phyloP scores from a whole-genome alignment of 1,140 invertebrate species.

The Dinothrombium tinctorium region DNA sequence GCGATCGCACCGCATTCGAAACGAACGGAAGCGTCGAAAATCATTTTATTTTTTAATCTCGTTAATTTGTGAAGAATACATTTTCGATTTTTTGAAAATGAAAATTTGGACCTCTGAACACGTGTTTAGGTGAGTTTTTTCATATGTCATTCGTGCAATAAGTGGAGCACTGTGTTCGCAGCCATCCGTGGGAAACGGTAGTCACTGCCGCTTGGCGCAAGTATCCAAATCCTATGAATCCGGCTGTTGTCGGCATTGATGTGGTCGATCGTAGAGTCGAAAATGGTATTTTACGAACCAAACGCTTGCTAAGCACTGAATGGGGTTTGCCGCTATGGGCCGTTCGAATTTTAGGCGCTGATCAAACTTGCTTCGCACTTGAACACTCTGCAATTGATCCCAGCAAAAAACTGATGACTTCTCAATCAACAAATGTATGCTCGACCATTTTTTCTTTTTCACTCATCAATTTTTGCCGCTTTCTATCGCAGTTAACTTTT shows the following conservation, averaged over 20 bases:
- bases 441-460: slow-evolving; percentile 11
- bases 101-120: too few species aligned
- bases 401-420: slow-evolving; percentile 45
- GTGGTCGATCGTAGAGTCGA: slow-evolving; percentile 72
- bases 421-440: slow-evolving; percentile 75
- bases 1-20: too few species aligned
- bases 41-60: too few species aligned
- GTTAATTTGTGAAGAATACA: too few species aligned
- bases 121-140: too few species aligned
- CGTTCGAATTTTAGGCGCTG: slow-evolving; percentile 57
- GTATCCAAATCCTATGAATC: slow-evolving; percentile 98
- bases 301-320: slow-evolving; percentile 74
- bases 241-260: slow-evolving; percentile 79
- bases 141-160: too few species aligned
- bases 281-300: slow-evolving; percentile 55
- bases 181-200: slow-evolving; percentile 94
- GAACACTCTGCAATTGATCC: slow-evolving; percentile 82
- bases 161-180: too few species aligned
- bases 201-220: slow-evolving; percentile 89
- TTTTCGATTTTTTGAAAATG: too few species aligned
- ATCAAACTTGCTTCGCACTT: slow-evolving; percentile 77
- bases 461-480: slow-evolving; percentile 10
- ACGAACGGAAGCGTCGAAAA: too few species aligned
- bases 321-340: slow-evolving; percentile 88
- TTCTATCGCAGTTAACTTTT: slow-evolving; percentile 44